Evolutionary conservation across 1,140 invertebrate species (phyloP).

Genomic region (Potamilus streckersoni): DNA sequence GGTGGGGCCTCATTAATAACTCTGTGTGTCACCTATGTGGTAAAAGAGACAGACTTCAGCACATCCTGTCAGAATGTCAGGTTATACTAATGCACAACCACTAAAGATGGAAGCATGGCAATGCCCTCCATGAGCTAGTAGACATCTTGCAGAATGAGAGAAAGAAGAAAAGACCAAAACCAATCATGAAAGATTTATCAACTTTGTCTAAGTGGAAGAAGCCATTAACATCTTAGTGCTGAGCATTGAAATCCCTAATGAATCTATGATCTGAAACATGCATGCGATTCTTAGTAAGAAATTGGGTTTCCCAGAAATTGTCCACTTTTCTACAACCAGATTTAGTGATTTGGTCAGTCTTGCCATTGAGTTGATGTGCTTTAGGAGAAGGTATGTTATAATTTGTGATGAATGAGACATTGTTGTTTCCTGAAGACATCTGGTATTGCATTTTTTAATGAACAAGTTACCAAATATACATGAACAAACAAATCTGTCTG

Average conservation of each 20-base stretch:
- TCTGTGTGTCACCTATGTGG: constrained; percentile 5
- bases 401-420: too few relatives aligned
- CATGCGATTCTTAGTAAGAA: not conserved
- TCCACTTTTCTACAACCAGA: not conserved
- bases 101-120: constrained; percentile 15
- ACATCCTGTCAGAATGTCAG: not conserved
- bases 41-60: not conserved
- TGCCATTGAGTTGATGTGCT: too few relatives aligned
- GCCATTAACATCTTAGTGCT: not conserved
- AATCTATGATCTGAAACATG: constrained; percentile 2
- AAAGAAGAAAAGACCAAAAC: not conserved
- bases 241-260: not conserved
- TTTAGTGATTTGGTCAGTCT: not conserved
- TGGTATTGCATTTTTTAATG: too few relatives aligned
- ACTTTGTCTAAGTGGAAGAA: constrained; percentile 11
- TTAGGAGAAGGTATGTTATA: too few relatives aligned
- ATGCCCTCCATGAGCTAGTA: constrained; percentile 4
- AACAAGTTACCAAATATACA: too few relatives aligned
- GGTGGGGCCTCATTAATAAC: constrained; percentile 11
- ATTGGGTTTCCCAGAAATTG: constrained; percentile 7
- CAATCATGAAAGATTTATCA: not conserved
- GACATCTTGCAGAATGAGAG: constrained; percentile 8
- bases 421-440: too few relatives aligned
- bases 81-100: constrained; percentile 2
- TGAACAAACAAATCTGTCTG: too few relatives aligned